Evolutionary conservation across 2,888 invertebrate genomes (phyloP), one percentile per base, ranked within the genome.

Genomic region (Apodemia duryi): DNA sequence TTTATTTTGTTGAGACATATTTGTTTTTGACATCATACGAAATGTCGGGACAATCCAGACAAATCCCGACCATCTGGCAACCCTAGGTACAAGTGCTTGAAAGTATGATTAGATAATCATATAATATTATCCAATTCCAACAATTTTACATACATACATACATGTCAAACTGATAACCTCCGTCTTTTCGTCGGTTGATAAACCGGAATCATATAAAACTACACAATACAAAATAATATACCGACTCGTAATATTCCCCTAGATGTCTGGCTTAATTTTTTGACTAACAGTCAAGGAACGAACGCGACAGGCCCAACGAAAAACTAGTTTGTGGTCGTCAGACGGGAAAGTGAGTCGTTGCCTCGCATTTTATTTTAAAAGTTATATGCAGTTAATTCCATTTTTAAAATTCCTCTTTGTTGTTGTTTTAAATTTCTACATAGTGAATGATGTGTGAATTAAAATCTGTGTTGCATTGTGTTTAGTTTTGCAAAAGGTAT

Each of bases 301-400:
- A 10, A 10, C 60, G 49, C 61, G n/a, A 28, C 63, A 49, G 49
- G 35, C 49, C n/a, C 46, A 46, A 32, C 28, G 29, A 57, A 57
- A 75, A 77, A 81, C 81, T 77, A 78, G 80, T 78, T 77, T 73
- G 71, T 69, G 73, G 75, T 73, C 74, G 74, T 75, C 76, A 66
- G 72, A 73, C 75, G 73, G 73, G 74, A 76, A 72, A 73, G 70
- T 69, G 68, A 69, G 72, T 62, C 60, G 65, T 51, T 65, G 38
- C 61, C 65, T 61, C 65, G 51, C n/a, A 11, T 41, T 60, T 52
- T 65, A 61, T 61, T 60, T 61, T 13, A 32, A 62, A 35, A 63
- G 54, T 63, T 32, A 32, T 61, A 38, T 38, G 38, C 1, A 46
- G 57, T 32, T 32, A 28, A 52, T 61, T 49, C 61, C 3, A 38